Percentiles rank a stretch among this genome's conserved stretches.
phyloP scores from a whole-genome alignment of 2,888 invertebrate genomes.

The Linyphia triangularis region DNA sequence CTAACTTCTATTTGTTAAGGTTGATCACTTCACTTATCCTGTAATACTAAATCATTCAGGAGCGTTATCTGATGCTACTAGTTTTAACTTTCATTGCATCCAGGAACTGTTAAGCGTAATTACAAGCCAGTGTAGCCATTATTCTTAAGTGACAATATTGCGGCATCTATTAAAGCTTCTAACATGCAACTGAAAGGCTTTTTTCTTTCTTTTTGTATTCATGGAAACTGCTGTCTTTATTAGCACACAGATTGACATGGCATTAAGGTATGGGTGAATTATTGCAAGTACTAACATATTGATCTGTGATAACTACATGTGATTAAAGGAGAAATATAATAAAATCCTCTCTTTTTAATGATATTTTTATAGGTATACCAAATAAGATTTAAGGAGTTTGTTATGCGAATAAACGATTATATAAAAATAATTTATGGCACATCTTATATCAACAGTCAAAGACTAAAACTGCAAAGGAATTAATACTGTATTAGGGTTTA shows the following conservation, averaged over 20 bases:
- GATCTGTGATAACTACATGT: no score
- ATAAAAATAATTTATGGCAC: no score
- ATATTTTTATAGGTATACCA: no score
- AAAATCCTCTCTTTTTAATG: no score
- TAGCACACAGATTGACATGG: slow-evolving; percentile 3
- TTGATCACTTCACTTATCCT: slow-evolving; percentile 42
- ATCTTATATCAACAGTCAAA: no score
- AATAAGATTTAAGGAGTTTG: no score
- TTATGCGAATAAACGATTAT: no score
- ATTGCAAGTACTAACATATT: no score
- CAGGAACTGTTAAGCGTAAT: slow-evolving; percentile 62
- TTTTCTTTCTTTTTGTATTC: slow-evolving; percentile 17
- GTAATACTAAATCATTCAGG: slow-evolving; percentile 22
- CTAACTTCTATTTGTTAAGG: slow-evolving; percentile 28
- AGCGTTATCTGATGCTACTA: slow-evolving; percentile 50
- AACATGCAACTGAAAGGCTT: background rate
- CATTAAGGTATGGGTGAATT: background rate
- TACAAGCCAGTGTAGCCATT: slow-evolving; percentile 42
- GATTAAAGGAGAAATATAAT: no score
- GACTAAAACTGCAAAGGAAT: no score
- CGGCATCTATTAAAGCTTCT: slow-evolving; percentile 35
- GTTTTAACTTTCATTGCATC: slow-evolving; percentile 41
- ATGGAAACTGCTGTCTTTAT: slow-evolving; percentile 54
- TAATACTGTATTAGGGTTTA: no score
- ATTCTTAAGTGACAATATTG: slow-evolving; percentile 32